Conservation (phyloP, 2,888 invertebrate species). For the Pheosia tremula region DNA sequence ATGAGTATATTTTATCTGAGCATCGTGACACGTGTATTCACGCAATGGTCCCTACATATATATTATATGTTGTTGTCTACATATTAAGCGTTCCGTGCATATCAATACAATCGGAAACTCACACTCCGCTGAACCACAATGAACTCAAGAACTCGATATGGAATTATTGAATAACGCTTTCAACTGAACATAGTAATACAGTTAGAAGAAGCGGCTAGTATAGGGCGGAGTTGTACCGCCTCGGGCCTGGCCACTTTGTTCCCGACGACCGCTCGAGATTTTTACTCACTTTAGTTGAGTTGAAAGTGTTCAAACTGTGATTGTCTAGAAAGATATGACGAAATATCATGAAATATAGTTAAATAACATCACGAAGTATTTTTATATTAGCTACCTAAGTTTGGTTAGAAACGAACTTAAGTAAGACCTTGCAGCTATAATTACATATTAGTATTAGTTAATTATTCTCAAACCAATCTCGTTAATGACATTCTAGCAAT, state of each 20-base stretch:
- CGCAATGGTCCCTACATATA: no score
- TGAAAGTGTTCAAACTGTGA: background rate
- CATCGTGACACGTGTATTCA: no score
- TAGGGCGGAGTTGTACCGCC: conserved; percentile 1
- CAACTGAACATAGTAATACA: background rate
- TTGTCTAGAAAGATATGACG: background rate
- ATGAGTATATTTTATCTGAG: no score
- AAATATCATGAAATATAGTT: background rate
- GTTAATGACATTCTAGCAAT: no score
- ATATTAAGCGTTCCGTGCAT: background rate
- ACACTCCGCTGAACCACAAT: conserved; percentile 3
- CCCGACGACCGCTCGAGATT: background rate
- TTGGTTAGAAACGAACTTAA: no score
- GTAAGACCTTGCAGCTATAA: no score
- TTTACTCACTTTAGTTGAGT: background rate
- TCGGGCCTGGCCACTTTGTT: background rate
- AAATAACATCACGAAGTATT: background rate
- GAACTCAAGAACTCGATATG: conserved; percentile 1
- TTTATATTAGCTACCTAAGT: no score
- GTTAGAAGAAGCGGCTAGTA: background rate
- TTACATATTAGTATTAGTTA: background rate
- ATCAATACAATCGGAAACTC: background rate
- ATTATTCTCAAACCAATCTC: background rate
- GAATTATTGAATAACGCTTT: background rate
- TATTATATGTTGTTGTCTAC: no score